Base-by-base conservation (phyloP, 2,888 invertebrate genomes). In the Heliconius sara region DNA sequence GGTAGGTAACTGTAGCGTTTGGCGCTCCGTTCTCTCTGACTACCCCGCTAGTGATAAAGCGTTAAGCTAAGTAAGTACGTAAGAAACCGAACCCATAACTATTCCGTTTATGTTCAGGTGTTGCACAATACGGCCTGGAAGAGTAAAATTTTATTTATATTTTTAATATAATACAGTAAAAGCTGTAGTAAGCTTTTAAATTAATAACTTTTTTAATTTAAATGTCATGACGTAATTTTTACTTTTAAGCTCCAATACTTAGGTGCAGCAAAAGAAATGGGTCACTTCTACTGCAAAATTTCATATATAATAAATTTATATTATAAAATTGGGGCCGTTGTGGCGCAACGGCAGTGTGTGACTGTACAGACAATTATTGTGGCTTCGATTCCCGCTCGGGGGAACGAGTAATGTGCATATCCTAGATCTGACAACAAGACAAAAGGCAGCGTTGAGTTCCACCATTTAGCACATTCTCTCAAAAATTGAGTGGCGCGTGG, bases 251-350 rank as follows among this genome's bases (percentile, higher is more conserved):
- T 72, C 2, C n/a, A 30, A 27, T 72, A 72, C 3, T 52, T 60
- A 13, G 13, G 7, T 60, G 57, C 60, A 34, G 57, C 34, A 34
- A 30, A 57, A 34, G 72, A 34, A 73, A 39, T 16, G n/a, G 60
- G 34, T 34, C 73, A 60, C 9, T 73, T 73, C n/a, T 73, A 73
- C 22, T 30, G 52, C 57, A 72, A 72, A 30, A 27, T 71, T 19
- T 25, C 19, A 47, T 43, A 70, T 22, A 47, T 22, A 1, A 30
- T 34, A 60, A 60, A n/a, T 9, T 66, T 34, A 66, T 34, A 66
- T 30, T 19, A 22, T 67, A 66, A 66, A 16, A n/a, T n/a, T 57
- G 0, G n/a, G 57, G 57, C 3, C 60, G 60, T 60, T 10, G n/a
- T 60, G 10, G n/a, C 60, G 9, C 47, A 47, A 16, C 47, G 13